Conservation (phyloP, 1,140 invertebrate genomes). For the Ooceraea biroi region DNA sequence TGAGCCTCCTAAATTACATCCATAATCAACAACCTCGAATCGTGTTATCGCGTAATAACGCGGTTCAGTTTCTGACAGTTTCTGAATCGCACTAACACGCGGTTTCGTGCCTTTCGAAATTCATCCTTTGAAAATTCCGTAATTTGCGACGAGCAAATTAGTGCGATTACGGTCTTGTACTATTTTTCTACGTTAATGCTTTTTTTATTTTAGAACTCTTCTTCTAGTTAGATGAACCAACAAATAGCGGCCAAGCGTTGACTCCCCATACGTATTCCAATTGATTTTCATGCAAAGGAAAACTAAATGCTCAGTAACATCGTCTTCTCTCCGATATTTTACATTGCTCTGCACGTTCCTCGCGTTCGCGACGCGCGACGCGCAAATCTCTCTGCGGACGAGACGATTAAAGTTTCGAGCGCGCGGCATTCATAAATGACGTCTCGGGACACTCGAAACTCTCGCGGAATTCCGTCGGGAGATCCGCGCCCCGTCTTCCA, state of each 20-base stretch:
- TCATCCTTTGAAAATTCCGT: not conserved
- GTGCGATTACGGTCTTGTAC: too few species aligned
- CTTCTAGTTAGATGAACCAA: too few species aligned
- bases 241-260: not conserved
- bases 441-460: slow-evolving; percentile 63
- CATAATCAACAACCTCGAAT: too few species aligned
- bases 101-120: not conserved
- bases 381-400: slow-evolving; percentile 40
- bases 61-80: not conserved
- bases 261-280: too few species aligned
- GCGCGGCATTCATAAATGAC: slow-evolving; percentile 46
- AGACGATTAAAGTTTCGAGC: slow-evolving; percentile 65
- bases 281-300: not conserved
- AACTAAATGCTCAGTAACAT: not conserved
- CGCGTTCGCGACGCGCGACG: slow-evolving; percentile 8
- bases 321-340: slow-evolving; percentile 6
- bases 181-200: too few species aligned
- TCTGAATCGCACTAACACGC: slow-evolving; percentile 1
- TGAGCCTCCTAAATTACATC: too few species aligned
- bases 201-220: too few species aligned
- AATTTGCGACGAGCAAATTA: too few species aligned
- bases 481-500: not conserved
- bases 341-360: not conserved
- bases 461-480: slow-evolving; percentile 47
- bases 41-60: slow-evolving; percentile 20